Evolutionary conservation across 2,888 invertebrate genomes (phyloP).

Genomic region (Nematopogon swammerdamellus): DNA sequence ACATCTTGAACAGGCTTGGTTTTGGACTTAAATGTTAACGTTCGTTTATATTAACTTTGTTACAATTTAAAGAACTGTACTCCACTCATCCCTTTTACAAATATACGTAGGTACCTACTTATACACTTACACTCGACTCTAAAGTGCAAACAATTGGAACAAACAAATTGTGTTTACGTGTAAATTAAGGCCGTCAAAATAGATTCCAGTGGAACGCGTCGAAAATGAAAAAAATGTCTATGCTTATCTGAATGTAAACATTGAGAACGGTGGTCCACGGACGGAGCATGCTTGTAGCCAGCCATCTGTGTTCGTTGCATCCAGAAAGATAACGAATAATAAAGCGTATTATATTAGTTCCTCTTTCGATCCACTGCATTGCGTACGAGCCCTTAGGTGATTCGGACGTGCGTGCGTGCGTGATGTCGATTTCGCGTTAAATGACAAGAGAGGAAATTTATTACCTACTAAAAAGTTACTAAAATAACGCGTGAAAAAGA

Average conservation of each 20-base stretch:
- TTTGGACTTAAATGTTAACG: too few relatives aligned
- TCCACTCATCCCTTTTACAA: too few relatives aligned
- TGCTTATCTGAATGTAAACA: slow-evolving; percentile 47
- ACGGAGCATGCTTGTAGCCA: slow-evolving; percentile 19
- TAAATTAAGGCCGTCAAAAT: neutral
- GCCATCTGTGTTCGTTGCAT: slow-evolving; percentile 51
- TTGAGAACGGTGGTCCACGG: slow-evolving; percentile 39
- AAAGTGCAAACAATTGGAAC: too few relatives aligned
- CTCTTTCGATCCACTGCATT: slow-evolving; percentile 32
- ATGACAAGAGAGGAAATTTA: too few relatives aligned
- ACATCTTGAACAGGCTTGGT: too few relatives aligned
- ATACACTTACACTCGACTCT: too few relatives aligned
- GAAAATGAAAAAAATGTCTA: slow-evolving; percentile 1
- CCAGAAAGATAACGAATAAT: slow-evolving; percentile 47
- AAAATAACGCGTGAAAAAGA: neutral
- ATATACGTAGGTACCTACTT: too few relatives aligned
- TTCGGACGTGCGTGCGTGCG: neutral
- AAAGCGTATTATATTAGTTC: neutral
- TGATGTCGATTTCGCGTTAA: too few relatives aligned
- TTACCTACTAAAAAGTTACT: too few relatives aligned
- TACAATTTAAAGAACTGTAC: too few relatives aligned
- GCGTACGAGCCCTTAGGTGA: slow-evolving; percentile 29
- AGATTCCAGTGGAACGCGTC: neutral
- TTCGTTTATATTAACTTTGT: too few relatives aligned
- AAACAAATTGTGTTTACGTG: neutral